Percentiles rank a stretch among this genome's conserved stretches.
phyloP scores from a whole-genome alignment of 2,888 invertebrate genomes.

The Andrena bicolor region DNA sequence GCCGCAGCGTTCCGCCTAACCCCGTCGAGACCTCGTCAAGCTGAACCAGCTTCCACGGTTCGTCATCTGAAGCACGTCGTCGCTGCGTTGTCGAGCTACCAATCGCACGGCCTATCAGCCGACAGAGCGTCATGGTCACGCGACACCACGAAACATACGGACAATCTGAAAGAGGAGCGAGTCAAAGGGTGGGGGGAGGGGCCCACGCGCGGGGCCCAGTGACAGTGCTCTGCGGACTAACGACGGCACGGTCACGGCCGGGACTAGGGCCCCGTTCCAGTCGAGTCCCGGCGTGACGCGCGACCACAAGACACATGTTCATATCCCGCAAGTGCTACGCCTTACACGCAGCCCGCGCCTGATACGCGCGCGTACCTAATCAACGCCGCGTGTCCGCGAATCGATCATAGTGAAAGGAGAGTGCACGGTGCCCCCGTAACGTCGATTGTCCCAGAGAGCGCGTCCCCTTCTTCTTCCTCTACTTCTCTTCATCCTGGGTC shows the following conservation, averaged over 20 bases:
- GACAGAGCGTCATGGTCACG: constrained; percentile 25
- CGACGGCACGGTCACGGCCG: neutral
- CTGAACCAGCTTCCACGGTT: constrained; percentile 52
- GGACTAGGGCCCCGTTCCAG: neutral
- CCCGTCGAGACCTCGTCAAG: constrained; percentile 74
- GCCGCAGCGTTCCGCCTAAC: constrained; percentile 80
- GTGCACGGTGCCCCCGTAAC: constrained; percentile 33
- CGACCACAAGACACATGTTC: constrained; percentile 48
- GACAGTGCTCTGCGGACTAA: constrained; percentile 23
- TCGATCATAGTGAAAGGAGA: constrained; percentile 41
- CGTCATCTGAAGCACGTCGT: constrained; percentile 54
- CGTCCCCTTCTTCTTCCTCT: constrained; percentile 9
- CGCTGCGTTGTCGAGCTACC: constrained; percentile 38
- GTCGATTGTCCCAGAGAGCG: neutral
- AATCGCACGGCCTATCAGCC: constrained; percentile 42
- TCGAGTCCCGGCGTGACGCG: constrained; percentile 15
- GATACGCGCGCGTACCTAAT: constrained; percentile 40
- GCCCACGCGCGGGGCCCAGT: constrained; percentile 1
- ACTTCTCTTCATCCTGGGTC: neutral
- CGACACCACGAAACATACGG: constrained; percentile 6
- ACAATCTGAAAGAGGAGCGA: neutral
- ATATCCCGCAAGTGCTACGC: constrained; percentile 73
- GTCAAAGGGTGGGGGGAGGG: constrained; percentile 15
- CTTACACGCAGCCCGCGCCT: constrained; percentile 56
- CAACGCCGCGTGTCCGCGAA: constrained; percentile 44